Evolutionary conservation across 2,113 vertebrate species (phyloP).

Genomic region (Psilopogon haemacephalus): DNA sequence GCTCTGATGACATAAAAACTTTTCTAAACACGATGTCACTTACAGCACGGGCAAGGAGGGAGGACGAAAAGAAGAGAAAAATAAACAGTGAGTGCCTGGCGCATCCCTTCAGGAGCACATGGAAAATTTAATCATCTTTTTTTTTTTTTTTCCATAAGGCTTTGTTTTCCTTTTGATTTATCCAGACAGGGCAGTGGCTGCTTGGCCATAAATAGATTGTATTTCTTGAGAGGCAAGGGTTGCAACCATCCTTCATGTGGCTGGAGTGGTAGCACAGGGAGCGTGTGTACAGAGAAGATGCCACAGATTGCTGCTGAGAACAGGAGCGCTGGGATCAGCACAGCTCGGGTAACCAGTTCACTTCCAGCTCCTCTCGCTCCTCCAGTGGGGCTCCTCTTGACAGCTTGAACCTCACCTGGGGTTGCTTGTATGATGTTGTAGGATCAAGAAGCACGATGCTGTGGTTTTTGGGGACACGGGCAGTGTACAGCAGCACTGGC

Average conservation of each 20-base stretch:
- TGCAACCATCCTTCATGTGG: not conserved
- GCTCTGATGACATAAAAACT: constrained; percentile 80
- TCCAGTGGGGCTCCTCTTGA: not conserved
- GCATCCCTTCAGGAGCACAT: constrained; percentile 53
- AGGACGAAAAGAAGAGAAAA: not conserved
- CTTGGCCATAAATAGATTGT: constrained; percentile 72
- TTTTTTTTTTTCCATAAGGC: constrained; percentile 77
- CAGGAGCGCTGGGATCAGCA: not conserved
- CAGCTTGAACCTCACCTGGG: too few relatives aligned
- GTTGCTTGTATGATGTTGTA: not conserved
- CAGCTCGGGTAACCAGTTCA: not conserved
- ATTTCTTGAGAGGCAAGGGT: constrained; percentile 19
- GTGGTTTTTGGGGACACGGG: accelerated
- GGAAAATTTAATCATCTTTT: constrained; percentile 76
- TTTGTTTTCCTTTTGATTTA: constrained; percentile 72
- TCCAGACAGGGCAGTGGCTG: constrained; percentile 28
- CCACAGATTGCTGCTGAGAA: not conserved
- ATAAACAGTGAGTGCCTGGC: constrained; percentile 54
- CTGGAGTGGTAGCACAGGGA: not conserved
- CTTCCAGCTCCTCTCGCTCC: not conserved
- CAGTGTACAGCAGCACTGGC: accelerated
- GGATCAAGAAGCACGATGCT: not conserved
- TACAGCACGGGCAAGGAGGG: constrained; percentile 48
- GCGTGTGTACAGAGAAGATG: not conserved
- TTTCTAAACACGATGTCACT: constrained; percentile 80